These are phyloP conservation scores for Drosophila robusta DNA, from an alignment of 2,888 invertebrate genomes.

Conservation along the genomic window DNA sequence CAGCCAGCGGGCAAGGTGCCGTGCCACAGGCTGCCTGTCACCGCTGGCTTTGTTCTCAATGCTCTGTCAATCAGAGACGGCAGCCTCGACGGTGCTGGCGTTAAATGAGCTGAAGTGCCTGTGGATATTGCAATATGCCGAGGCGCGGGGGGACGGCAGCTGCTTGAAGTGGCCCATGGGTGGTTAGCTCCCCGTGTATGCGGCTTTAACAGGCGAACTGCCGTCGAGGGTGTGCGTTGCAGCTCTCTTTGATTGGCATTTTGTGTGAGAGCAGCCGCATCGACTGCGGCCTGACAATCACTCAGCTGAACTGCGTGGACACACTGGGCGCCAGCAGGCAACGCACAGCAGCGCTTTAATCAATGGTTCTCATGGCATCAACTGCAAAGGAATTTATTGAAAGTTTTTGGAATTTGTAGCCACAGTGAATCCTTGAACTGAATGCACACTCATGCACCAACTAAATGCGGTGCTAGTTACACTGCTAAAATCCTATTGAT, in stretches of 20 bases:
- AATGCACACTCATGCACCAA: too few relatives aligned
- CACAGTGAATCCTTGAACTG: neutral
- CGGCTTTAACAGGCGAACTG: neutral
- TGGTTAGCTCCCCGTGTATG: too few relatives aligned
- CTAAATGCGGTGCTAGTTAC: too few relatives aligned
- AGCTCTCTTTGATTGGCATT: slow-evolving; percentile 43
- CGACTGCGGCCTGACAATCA: slow-evolving; percentile 29
- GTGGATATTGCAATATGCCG: slow-evolving; percentile 51
- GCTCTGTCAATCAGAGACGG: slow-evolving; percentile 52
- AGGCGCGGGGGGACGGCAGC: neutral
- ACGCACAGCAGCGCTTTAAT: slow-evolving; percentile 24
- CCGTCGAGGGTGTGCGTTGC: slow-evolving; percentile 8
- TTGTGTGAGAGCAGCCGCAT: slow-evolving; percentile 8
- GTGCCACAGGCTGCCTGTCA: slow-evolving; percentile 3
- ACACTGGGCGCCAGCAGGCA: slow-evolving; percentile 31
- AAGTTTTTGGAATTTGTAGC: neutral
- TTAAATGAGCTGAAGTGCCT: slow-evolving; percentile 63
- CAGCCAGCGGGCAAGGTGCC: neutral
- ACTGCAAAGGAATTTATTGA: slow-evolving; percentile 17
- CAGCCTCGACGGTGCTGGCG: slow-evolving; percentile 34
- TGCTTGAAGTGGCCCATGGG: too few relatives aligned
- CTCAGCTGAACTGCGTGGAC: slow-evolving; percentile 32
- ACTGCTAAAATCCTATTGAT: too few relatives aligned
- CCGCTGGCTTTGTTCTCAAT: slow-evolving; percentile 24
- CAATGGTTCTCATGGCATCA: slow-evolving; percentile 19